Base-by-base conservation (phyloP, 2,113 vertebrate species). In the Salvelinus namaycush region DNA sequence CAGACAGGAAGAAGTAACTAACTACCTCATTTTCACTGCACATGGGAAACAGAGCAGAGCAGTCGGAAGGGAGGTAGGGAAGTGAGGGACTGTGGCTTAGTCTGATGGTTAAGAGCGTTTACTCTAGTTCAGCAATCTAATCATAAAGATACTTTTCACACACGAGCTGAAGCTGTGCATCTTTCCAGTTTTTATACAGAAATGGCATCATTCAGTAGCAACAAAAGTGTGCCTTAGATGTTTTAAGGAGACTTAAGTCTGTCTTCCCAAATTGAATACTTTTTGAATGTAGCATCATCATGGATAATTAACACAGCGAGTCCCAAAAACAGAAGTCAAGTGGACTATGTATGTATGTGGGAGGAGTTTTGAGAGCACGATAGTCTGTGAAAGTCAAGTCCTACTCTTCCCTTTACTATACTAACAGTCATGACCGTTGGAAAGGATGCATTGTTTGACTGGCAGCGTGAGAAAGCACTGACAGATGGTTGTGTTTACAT, bases 181-280 rank as follows among this genome's bases (percentile, higher is more conserved):
- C 65, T 66, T 27, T 26, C 65, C 65, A 16, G 14, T 69, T 70
- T 70, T 66, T n/a, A 70, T n/a, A 68, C 14, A 34, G 13, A 14
- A 6, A 31, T 9, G 66, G 29, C 66, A 31, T 68, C 27, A 18
- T 20, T 26, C 26, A 34, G 18, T 24, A 64, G 57, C 39, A 22
- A 73, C 3, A 31, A 73, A 73, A 48, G 73, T 79, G 77, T 44
- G 39, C 66, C 77, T 70, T 79, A 73, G 49, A 78, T 78, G 39
- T 54, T 22, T 44, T 22, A 54, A 31, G 71, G 29, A 60, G 27
- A 54, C 64, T 51, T 18, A 9, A 67, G 44, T 26, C 7, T 39
- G 22, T 68, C 29, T 27, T 51, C 27, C 49, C 48, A 29, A 31
- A 13, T 39, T 2, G 0, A 57, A 67, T 68, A 8, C 14, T 39